These are phyloP conservation scores for Drosophila chauvacae DNA, from an alignment of 1,140 invertebrate genomes.

Conservation along the genomic window DNA sequence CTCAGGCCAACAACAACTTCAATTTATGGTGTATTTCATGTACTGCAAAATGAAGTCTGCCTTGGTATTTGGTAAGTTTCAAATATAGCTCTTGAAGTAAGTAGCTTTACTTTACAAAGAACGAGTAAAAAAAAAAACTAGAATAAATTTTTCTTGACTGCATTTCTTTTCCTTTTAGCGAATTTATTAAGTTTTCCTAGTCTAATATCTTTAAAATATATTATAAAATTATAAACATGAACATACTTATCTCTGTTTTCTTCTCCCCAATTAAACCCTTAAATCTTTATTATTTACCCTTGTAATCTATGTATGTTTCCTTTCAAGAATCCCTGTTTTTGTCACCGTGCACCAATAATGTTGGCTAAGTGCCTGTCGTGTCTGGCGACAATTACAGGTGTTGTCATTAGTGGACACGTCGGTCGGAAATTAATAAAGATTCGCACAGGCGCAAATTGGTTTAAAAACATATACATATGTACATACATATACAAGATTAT, in stretches of 20 bases:
- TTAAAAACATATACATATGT: slow-evolving; percentile 16
- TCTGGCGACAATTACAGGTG: slow-evolving; percentile 37
- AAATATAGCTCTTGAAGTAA: not conserved
- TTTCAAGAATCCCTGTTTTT: not conserved
- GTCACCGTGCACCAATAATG: slow-evolving; percentile 2
- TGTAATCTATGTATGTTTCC: not conserved
- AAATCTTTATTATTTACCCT: not conserved
- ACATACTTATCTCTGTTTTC: too few species aligned
- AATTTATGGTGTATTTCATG: slow-evolving; percentile 8
- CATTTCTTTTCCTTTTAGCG: not conserved
- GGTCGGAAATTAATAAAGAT: slow-evolving; percentile 41
- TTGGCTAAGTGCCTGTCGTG: slow-evolving; percentile 16
- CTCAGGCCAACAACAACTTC: not conserved
- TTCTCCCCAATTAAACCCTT: not conserved
- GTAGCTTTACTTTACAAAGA: not conserved
- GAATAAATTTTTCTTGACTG: not conserved
- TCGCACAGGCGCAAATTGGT: slow-evolving; percentile 23
- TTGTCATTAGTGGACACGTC: slow-evolving; percentile 30
- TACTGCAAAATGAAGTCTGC: not conserved
- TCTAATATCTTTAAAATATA: not conserved
- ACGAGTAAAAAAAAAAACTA: not conserved
- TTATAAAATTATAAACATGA: too few species aligned
- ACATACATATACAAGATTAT: slow-evolving; percentile 5
- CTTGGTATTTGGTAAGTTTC: not conserved
- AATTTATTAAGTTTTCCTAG: not conserved